Evolutionary conservation across 2,888 invertebrate genomes (phyloP).

Genomic region (Lordiphosa fenestrarum): DNA sequence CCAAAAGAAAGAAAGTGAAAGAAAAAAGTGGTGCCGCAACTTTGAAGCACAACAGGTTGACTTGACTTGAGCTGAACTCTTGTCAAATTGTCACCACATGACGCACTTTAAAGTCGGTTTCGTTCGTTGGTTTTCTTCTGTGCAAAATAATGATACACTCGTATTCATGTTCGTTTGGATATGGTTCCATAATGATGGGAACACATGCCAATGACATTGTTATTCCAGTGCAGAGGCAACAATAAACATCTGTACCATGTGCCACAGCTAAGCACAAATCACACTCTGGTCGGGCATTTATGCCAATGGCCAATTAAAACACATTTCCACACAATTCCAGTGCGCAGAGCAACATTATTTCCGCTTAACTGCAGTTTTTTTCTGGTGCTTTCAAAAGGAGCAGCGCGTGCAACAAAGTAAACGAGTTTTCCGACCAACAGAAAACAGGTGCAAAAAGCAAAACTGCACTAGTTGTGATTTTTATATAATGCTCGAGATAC

Average conservation of each 20-base stretch:
- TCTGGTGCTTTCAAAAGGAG: too few relatives aligned
- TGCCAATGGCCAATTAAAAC: too few relatives aligned
- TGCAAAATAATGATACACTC: constrained; percentile 29
- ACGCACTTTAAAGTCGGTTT: constrained; percentile 36
- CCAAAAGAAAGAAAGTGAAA: constrained; percentile 56
- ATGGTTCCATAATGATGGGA: constrained; percentile 53
- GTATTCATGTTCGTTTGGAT: constrained; percentile 37
- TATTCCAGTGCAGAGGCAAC: constrained; percentile 37
- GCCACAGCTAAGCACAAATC: too few relatives aligned
- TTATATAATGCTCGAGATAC: too few relatives aligned
- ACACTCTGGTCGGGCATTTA: too few relatives aligned
- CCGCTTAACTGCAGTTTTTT: too few relatives aligned
- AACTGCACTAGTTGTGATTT: too few relatives aligned
- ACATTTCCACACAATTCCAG: too few relatives aligned
- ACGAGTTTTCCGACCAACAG: background rate
- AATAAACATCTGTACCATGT: background rate
- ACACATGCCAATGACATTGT: constrained; percentile 68
- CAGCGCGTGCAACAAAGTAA: background rate
- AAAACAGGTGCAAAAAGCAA: too few relatives aligned
- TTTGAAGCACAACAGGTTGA: constrained; percentile 48
- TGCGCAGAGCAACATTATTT: too few relatives aligned
- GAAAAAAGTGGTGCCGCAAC: constrained; percentile 48
- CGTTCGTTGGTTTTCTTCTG: constrained; percentile 30
- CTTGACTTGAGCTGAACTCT: constrained; percentile 16
- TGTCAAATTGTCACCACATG: constrained; percentile 5